Evolutionary conservation across 2,888 invertebrate genomes (phyloP), one percentile per base, ranked within the genome.

Genomic region (Atethmia centrago): DNA sequence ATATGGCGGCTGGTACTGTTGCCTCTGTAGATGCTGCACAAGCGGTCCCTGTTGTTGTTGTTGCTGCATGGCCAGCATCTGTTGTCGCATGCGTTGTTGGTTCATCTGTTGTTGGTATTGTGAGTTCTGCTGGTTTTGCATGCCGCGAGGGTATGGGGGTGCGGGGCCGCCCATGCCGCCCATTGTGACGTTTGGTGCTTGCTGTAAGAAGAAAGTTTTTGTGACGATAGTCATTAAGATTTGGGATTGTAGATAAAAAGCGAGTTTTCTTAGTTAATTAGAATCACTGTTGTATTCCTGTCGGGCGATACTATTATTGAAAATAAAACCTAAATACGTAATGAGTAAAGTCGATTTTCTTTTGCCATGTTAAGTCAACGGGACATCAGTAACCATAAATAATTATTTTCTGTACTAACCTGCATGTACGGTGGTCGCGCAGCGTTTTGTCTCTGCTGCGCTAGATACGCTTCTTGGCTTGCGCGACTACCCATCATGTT

Each of bases 141-240:
- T 94, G 73, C 88, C 91, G 71, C 98, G 97, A 12, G 98, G 97
- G 93, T 98, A 98, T 0, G 98, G 98, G 1, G 98, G 98, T 19
- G 98, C 98, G 0, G 98, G 98, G 14, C 98, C 98, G 70, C 97
- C 97, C 97, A 98, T 97, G 1, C 97, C 96, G 69, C 97, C 98
- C 98, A 98, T 98, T 1, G 98, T 98, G 2, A 98, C 98, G 91
- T 98, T 98, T 2, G 98, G 98, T 5, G 98, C 98, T 95, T 98
- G 96, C 90, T 90, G 87, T 9, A 81, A 47, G 19, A 31, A 42
- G 2, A 19, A 55, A 42, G 16, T 42, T 40, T 25, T n/a, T 25
- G 47, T 58, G 14, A 8, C 16, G n/a, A 14, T 16, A 16, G 28
- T 55, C 28, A 55, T 4, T 28, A 55, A 25, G 25, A 28, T 19